Evolutionary conservation across 1,140 invertebrate genomes (phyloP), one percentile per base, ranked within the genome.

Genomic region (Nasonia giraulti): DNA sequence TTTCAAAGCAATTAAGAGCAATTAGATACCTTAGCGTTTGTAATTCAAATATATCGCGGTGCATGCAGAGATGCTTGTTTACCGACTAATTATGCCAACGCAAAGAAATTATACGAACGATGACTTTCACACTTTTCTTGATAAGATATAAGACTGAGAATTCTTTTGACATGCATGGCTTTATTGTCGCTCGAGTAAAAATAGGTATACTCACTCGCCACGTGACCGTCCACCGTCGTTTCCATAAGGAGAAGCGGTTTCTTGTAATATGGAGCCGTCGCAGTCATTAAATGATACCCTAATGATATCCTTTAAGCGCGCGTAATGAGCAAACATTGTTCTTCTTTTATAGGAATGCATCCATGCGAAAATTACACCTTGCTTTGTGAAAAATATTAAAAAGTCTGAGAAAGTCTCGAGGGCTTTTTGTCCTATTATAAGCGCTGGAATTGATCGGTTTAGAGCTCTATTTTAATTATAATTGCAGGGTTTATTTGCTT

Each of bases 321-420:
- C 11, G 8, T 37, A 66, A 79, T 79, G 55, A 79, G 55, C 77
- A 66, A 79, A 62, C 55, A 66, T 79, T 79, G 27, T 66, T 62
- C 55, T n/a, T 66, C 50, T 11, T 33, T 12, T 37, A 55, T 6
- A 66, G 31, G 77, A 66, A 66, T 66, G 31, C 2, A 66, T 31
- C 44, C 50, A 78, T 78, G 76, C 27, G 47, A 50, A 78, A 78
- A 78, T 62, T 55, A 62, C 27, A 17, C 2, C 27, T 76, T 23
- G 31, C 74, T 23, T 37, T 44, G 31, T 11, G n/a, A 50, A 77
- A 20, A 77, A 27, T 47, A 44, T 75, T 75, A 33, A n/a, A 33
- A 11, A 40, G 73, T 20, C 27, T 75, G 73, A 75, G 73, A 75
- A 75, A 75, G 73, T 75, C 31, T 5, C 14, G 23, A 31, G 31